Evolutionary conservation across 2,888 invertebrate species (phyloP), one percentile per base, ranked within the genome.

Genomic region (Monopis laevigella): DNA sequence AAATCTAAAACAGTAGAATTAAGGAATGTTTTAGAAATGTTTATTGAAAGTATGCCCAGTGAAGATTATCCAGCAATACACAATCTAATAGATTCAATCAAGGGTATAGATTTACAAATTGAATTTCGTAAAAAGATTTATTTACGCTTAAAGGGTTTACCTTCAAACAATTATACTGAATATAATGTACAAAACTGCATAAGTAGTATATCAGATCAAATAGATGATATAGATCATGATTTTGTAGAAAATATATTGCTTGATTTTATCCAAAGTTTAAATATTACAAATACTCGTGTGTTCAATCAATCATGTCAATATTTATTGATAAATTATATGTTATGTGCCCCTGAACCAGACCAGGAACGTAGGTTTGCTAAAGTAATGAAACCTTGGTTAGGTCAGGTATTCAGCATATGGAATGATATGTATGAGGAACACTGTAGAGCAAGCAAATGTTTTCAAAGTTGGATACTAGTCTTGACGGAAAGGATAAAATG

Each of bases 61-160:
- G 51, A 59, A 43, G 72, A 73, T 55, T 62, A 70, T 47, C 57
- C 61, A 44, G 51, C 51, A 42, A 58, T 69, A 40, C 72, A 70
- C 43, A 50, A 59, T 16, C 48, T 57, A 32, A 45, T 73, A 30
- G 35, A 47, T 30, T 17, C 52, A 6, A 53, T 65, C 2, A 24
- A 51, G 21, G 65, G 68, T 7, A 6, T 43, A 2, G 48, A 45
- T n/a, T 48, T 71, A 2, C 54, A 54, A 47, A 51, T 60, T 3
- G 51, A 53, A n/a, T 69, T 55, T 47, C 56, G 64, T 42, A 45
- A 59, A 16, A 65, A 64, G 46, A 56, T 57, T 47, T 67, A 66
- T 46, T 56, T 49, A 7, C 65, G 66, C 46, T 44, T 70, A 6
- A 49, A 62, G 55, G 52, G 44, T 11, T 35, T 62, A 42, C 42